phyloP scores from a whole-genome alignment of 1,140 invertebrate genomes.

The Thaumatotibia leucotreta region DNA sequence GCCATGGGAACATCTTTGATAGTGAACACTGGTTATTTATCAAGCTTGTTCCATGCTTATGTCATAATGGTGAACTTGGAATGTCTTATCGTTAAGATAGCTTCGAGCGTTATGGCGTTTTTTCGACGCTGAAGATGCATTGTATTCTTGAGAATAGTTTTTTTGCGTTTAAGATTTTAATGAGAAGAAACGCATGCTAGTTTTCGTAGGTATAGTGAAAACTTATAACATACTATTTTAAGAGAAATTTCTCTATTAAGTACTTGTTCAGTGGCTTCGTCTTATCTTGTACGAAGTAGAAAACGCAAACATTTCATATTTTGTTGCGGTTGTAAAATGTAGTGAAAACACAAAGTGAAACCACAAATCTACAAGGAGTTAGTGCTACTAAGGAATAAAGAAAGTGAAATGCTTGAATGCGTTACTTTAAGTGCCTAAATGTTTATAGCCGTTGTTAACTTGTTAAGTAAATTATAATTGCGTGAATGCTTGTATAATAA shows the following conservation, averaged over 20 bases:
- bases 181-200: not conserved
- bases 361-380: conserved; percentile 2
- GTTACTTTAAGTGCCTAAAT: not conserved
- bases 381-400: not conserved
- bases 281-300: not conserved
- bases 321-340: conserved; percentile 1
- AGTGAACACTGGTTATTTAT: conserved; percentile 1
- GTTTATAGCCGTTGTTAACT: not conserved
- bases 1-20: conserved; percentile 42
- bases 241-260: not conserved
- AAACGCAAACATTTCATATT: not conserved
- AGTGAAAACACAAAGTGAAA: not conserved
- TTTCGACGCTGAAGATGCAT: conserved; percentile 14
- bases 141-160: not conserved
- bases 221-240: not conserved
- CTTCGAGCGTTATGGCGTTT: conserved; percentile 10
- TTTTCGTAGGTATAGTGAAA: not conserved
- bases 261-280: not conserved
- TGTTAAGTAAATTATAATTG: not conserved
- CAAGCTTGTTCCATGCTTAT: conserved; percentile 1
- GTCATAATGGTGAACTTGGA: not conserved
- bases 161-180: not conserved
- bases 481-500: not conserved
- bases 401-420: conserved; percentile 7
- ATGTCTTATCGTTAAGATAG: conserved; percentile 5